Percentiles rank a stretch among this genome's conserved stretches.
phyloP scores from a whole-genome alignment of 2,888 invertebrate genomes.

The Tupiocoris notatus region DNA sequence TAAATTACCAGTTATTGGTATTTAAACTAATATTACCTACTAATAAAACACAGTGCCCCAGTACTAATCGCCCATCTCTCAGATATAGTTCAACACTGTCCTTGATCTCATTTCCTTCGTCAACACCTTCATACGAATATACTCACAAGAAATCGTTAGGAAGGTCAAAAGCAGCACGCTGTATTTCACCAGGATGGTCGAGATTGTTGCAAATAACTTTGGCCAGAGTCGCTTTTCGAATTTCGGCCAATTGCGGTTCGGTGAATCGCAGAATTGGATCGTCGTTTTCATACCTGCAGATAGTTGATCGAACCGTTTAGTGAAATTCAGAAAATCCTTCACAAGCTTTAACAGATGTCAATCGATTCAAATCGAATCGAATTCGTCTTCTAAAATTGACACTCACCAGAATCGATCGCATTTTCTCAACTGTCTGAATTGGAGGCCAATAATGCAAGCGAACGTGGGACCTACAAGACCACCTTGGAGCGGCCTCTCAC shows the following conservation, averaged over 20 bases:
- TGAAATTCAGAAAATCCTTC: no score
- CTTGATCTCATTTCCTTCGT: background rate
- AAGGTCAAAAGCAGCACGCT: conserved; percentile 84
- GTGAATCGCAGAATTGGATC: conserved; percentile 75
- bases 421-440: conserved; percentile 84
- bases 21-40: background rate
- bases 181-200: conserved; percentile 73
- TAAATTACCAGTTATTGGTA: no score
- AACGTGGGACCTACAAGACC: conserved; percentile 93
- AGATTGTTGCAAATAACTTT: conserved; percentile 88
- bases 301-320: no score
- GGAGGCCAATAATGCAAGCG: conserved; percentile 90
- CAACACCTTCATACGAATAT: background rate
- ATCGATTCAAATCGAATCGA: no score
- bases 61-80: no score
- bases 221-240: conserved; percentile 80
- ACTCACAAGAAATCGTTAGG: conserved; percentile 81
- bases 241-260: conserved; percentile 81
- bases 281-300: conserved; percentile 88
- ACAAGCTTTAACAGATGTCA: no score
- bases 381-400: background rate
- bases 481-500: conserved; percentile 78
- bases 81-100: background rate
- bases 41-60: background rate
- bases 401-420: conserved; percentile 90